phyloP scores from a whole-genome alignment of 2,113 vertebrate species.

The Bolborhynchus lineola region DNA sequence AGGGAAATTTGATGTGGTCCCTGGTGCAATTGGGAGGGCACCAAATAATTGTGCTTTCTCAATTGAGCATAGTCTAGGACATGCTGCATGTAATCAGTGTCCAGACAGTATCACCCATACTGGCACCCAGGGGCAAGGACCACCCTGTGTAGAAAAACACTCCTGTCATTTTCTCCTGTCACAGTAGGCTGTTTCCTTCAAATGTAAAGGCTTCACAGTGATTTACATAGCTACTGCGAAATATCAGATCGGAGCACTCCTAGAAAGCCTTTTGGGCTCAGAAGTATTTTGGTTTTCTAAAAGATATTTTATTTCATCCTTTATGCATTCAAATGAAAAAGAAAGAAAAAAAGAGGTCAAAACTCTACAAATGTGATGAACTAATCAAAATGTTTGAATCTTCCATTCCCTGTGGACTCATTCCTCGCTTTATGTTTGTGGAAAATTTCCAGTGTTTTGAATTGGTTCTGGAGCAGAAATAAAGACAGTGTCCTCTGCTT shows the following conservation, averaged over 20 bases:
- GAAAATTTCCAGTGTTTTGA: background rate
- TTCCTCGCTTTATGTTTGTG: background rate
- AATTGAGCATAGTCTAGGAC: rapidly evolving
- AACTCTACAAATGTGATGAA: background rate
- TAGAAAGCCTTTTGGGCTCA: background rate
- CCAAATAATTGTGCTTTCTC: background rate
- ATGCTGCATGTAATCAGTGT: background rate
- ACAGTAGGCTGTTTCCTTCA: background rate
- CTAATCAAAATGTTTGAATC: background rate
- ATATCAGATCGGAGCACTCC: background rate
- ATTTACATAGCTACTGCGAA: background rate
- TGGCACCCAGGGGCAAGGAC: background rate
- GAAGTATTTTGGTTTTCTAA: background rate
- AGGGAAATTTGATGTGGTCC: background rate
- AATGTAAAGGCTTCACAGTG: background rate
- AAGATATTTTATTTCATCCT: background rate
- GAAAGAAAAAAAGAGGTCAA: background rate
- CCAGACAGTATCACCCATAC: background rate
- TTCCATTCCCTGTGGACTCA: background rate
- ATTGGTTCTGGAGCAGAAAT: background rate
- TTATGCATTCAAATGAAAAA: background rate
- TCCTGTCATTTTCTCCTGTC: background rate
- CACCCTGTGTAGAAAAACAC: background rate
- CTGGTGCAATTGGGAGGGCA: background rate
- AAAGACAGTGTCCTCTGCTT: background rate